phyloP scores from a whole-genome alignment of 2,888 invertebrate genomes.

The Drosophila affinis region DNA sequence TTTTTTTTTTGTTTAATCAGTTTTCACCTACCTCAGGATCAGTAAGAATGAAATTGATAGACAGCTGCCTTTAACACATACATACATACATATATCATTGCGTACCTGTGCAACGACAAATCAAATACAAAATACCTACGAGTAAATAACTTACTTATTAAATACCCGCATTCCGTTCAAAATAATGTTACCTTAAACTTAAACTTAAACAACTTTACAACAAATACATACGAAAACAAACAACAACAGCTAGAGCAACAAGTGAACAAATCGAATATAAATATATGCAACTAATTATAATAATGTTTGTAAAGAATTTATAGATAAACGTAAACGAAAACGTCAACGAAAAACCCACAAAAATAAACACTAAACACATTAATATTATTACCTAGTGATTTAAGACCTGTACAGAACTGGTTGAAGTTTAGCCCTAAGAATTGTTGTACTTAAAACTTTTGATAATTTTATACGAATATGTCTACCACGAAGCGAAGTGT shows the following conservation, averaged over 20 bases:
- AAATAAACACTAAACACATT: conserved; percentile 21
- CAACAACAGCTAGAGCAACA: conserved; percentile 26
- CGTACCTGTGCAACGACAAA: conserved; percentile 73
- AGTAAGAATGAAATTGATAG: conserved; percentile 50
- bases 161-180: conserved; percentile 75
- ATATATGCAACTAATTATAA: conserved; percentile 9
- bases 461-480: conserved; percentile 20
- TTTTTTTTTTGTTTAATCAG: conserved; percentile 41
- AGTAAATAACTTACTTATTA: conserved; percentile 9
- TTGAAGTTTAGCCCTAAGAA: conserved; percentile 68
- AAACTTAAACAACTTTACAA: conserved; percentile 1
- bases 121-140: conserved; percentile 62
- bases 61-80: conserved; percentile 63
- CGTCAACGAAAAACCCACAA: conserved; percentile 17
- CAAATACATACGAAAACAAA: conserved; percentile 6
- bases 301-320: conserved; percentile 43
- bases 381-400: conserved; percentile 22
- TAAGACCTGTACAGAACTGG: conserved; percentile 66
- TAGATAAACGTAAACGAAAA: conserved; percentile 18
- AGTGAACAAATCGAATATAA: conserved; percentile 51
- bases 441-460: conserved; percentile 68
- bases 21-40: conserved; percentile 70
- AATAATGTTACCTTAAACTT: conserved; percentile 29
- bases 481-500: conserved; percentile 11
- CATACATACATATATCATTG: conserved; percentile 42